Conservation (phyloP, 1,140 invertebrate genomes). For the Argopecten irradians region DNA sequence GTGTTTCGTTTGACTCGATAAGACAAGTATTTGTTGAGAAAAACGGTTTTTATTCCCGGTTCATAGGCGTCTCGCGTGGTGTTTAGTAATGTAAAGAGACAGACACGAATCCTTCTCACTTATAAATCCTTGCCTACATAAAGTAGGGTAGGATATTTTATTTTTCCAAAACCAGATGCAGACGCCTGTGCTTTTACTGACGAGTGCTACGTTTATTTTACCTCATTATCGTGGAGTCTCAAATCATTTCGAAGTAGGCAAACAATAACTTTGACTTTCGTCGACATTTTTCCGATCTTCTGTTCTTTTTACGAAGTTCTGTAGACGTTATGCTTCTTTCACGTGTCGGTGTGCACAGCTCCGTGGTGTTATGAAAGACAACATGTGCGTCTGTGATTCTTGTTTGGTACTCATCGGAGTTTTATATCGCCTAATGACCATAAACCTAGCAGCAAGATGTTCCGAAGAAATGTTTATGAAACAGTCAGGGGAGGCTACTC, state of each 20-base stretch:
- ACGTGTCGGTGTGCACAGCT: too few species aligned
- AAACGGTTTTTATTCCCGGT: too few species aligned
- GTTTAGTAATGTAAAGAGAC: too few species aligned
- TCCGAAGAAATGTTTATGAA: neutral
- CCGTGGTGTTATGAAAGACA: neutral
- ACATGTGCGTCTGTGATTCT: neutral
- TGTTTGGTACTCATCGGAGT: neutral
- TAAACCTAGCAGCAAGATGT: neutral
- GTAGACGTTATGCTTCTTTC: neutral
- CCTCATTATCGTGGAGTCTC: slow-evolving; percentile 75
- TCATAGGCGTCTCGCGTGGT: too few species aligned
- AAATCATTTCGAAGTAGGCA: slow-evolving; percentile 73
- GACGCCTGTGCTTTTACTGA: too few species aligned
- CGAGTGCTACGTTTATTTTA: slow-evolving; percentile 20
- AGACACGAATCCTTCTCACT: too few species aligned
- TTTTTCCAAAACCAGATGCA: too few species aligned
- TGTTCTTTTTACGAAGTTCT: neutral
- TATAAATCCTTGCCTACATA: too few species aligned
- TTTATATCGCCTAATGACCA: neutral
- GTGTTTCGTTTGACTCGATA: too few species aligned
- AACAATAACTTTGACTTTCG: slow-evolving; percentile 51
- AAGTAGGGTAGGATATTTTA: too few species aligned
- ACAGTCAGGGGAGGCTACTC: neutral
- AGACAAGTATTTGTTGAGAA: too few species aligned
- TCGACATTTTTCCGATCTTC: neutral